Conservation (phyloP, 2,113 vertebrate species). For the Melierax canorus region DNA sequence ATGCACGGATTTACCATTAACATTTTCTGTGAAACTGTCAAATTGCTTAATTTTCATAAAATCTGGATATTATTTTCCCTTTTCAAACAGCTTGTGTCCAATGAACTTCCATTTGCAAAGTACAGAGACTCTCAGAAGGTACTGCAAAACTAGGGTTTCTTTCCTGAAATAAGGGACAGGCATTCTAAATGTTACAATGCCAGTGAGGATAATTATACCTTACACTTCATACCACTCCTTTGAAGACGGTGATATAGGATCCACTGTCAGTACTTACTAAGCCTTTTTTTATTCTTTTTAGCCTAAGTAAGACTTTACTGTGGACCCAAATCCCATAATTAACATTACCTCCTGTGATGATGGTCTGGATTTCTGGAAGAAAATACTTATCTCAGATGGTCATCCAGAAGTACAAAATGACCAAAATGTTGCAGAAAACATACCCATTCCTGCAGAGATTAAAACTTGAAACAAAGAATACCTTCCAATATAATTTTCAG, state of each 20-base stretch:
- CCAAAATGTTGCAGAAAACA: not conserved
- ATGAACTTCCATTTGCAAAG: not conserved
- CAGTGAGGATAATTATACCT: not conserved
- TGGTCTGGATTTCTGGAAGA: not conserved
- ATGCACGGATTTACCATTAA: not conserved
- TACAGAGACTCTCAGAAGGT: not conserved
- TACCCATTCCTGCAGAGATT: not conserved
- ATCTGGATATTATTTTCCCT: not conserved
- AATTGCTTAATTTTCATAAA: not conserved
- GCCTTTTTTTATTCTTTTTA: not conserved
- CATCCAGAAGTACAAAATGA: not conserved
- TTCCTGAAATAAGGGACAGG: not conserved
- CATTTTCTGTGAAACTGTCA: not conserved
- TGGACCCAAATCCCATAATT: not conserved
- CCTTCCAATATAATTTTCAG: not conserved
- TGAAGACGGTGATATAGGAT: not conserved
- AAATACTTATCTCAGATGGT: not conserved
- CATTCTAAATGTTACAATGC: not conserved
- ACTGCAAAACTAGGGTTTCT: not conserved
- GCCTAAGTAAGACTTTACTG: not conserved
- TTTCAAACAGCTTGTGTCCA: not conserved
- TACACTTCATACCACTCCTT: not conserved
- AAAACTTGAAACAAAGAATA: not conserved
- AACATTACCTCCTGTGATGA: not conserved
- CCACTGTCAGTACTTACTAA: not conserved